Base-by-base conservation (phyloP, 2,888 invertebrate species). In the Odontomyia ornata region DNA sequence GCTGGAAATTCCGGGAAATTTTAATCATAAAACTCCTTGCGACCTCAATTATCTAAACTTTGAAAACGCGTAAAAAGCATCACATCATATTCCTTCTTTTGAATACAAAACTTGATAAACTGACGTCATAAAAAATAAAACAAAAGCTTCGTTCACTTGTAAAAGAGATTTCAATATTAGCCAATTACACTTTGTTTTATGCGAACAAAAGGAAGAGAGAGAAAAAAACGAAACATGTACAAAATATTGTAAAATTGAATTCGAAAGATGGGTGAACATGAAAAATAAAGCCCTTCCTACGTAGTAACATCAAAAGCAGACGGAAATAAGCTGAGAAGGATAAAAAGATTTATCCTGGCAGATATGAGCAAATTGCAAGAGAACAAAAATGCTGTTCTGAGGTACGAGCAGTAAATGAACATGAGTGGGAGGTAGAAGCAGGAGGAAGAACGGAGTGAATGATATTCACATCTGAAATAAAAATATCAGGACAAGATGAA, bases 221-320 rank as follows among this genome's bases (percentile, higher is more conserved):
- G 3, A 36, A 36, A 36, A 36, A 36, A 36, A 9, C 23, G 18
- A 36, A 73, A 57, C 57, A 73, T 21, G 52, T n/a, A 60, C 30
- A 73, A 69, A 28, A 73, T 30, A 57, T 23, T 73, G 73, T 36
- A 36, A 73, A 73, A 73, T 73, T 73, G 57, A 73, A 73, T 73
- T 73, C 36, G 1, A 25, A 11, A 23, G 60, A 25, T 52, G 52
- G 4, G 52, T 9, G 52, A 52, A 52, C n/a, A 13, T 52, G 36
- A 43, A 57, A 73, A 60, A 21, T 18, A 21, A 57, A 43, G 23
- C 69, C 52, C n/a, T 60, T 23, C 25, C 7, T 60, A 60, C 60
- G 13, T 52, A 52, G 47, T 18, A 69, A 69, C 69, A 69, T 69
- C 47, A 69, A 69, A 69, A 23, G 69, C 69, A 69, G 47, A 69